A percentile compares a stretch with the other conserved stretches of the same genome.
Conservation (phyloP, 2,797 vertebrate species). For the Steatocranus sp. region DNA sequence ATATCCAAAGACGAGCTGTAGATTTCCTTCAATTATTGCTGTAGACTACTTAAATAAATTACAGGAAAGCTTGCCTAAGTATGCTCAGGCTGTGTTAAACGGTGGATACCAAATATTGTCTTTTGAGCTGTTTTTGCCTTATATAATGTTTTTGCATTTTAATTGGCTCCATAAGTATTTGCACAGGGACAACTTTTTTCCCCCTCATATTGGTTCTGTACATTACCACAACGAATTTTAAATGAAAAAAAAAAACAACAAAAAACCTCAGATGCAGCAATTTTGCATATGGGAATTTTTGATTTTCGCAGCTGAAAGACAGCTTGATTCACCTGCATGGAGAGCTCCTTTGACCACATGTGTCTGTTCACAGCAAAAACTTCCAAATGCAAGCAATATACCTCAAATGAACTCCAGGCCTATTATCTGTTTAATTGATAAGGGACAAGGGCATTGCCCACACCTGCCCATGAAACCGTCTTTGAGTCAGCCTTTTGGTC, state of each 20-base stretch:
- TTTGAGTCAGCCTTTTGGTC: not conserved
- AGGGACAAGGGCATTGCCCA: not conserved
- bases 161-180: not conserved
- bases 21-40: not conserved
- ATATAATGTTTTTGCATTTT: not conserved
- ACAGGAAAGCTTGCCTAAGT: not conserved
- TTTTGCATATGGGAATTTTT: not conserved
- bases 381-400: not conserved
- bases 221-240: not conserved
- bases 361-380: not conserved
- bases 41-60: not conserved
- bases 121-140: not conserved
- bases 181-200: not conserved
- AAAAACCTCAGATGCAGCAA: not conserved
- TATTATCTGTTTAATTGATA: not conserved
- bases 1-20: not conserved
- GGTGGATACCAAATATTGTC: not conserved
- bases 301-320: not conserved
- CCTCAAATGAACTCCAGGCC: not conserved
- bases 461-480: fast-evolving
- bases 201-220: fast-evolving
- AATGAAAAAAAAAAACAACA: not conserved
- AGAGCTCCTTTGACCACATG: not conserved
- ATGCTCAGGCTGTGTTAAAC: not conserved
- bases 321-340: not conserved